phyloP scores from a whole-genome alignment of 2,888 invertebrate species.

The Drosophila birchii region DNA sequence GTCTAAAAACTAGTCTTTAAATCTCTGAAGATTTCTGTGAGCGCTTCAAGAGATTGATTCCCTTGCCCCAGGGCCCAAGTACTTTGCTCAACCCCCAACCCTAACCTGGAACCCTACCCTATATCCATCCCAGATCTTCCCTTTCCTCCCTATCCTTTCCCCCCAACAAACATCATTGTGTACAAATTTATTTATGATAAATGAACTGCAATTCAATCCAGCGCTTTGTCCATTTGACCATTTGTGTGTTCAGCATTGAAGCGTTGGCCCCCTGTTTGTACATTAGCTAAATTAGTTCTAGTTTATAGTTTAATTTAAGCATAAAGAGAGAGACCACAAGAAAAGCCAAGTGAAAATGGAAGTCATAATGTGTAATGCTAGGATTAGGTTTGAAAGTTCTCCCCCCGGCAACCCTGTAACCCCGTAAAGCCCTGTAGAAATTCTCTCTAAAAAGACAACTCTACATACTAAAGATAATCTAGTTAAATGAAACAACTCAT shows the following conservation, averaged over 20 bases:
- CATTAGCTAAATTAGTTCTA: constrained; percentile 43
- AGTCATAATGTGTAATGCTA: constrained; percentile 35
- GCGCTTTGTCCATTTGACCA: constrained; percentile 26
- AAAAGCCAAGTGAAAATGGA: constrained; percentile 41
- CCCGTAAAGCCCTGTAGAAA: constrained; percentile 19
- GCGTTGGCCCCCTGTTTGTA: constrained; percentile 27
- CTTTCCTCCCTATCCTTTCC: background rate
- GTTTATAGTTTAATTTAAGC: constrained; percentile 5
- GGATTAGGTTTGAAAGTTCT: constrained; percentile 18
- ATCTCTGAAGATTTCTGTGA: constrained; percentile 17
- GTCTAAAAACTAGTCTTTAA: constrained; percentile 2
- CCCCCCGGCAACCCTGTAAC: background rate
- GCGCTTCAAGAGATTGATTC: constrained; percentile 7
- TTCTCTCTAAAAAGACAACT: constrained; percentile 19
- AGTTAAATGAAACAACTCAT: constrained; percentile 50
- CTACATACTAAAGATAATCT: constrained; percentile 43
- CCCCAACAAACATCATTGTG: constrained; percentile 12
- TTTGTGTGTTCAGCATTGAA: constrained; percentile 31
- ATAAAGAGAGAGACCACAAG: constrained; percentile 19
- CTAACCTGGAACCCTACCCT: background rate
- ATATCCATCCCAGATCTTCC: too few relatives aligned
- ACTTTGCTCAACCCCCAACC: constrained; percentile 11
- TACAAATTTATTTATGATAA: constrained; percentile 24
- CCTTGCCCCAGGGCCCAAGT: constrained; percentile 4
- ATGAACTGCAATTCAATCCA: constrained; percentile 10